These are phyloP conservation scores for Pseudeuparius sepicola DNA, from an alignment of 2,888 invertebrate species.

Conservation along the genomic window DNA sequence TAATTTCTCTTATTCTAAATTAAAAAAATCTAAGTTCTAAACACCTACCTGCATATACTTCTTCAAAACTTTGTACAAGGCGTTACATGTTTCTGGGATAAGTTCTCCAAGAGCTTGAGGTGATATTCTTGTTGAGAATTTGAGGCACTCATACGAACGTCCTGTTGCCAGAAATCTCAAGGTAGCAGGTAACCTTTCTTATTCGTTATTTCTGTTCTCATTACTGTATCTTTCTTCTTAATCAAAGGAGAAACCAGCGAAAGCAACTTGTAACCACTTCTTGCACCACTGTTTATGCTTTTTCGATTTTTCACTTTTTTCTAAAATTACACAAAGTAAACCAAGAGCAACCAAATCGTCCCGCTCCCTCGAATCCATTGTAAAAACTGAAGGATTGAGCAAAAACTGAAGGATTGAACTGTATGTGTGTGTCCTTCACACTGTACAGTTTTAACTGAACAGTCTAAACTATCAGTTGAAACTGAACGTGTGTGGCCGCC, in stretches of 20 bases:
- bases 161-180: constrained; percentile 25
- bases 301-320: no score
- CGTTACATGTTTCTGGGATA: constrained; percentile 24
- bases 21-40: neutral
- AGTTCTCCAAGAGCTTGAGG: constrained; percentile 26
- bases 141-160: constrained; percentile 24
- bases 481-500: no score
- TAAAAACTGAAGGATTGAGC: no score
- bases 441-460: no score
- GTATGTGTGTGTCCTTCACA: no score
- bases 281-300: no score
- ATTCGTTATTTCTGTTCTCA: constrained; percentile 22
- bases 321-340: no score
- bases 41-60: constrained; percentile 12
- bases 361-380: no score
- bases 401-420: no score
- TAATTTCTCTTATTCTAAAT: constrained; percentile 2
- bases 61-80: constrained; percentile 11
- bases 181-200: constrained; percentile 23
- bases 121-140: constrained; percentile 26
- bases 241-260: constrained; percentile 16
- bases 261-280: no score
- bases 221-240: constrained; percentile 19
- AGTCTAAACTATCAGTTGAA: no score
- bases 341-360: no score